Percentiles rank a stretch among this genome's conserved stretches.
Conservation (phyloP, 2,797 vertebrate genomes). For the Diplodus puntazzo region DNA sequence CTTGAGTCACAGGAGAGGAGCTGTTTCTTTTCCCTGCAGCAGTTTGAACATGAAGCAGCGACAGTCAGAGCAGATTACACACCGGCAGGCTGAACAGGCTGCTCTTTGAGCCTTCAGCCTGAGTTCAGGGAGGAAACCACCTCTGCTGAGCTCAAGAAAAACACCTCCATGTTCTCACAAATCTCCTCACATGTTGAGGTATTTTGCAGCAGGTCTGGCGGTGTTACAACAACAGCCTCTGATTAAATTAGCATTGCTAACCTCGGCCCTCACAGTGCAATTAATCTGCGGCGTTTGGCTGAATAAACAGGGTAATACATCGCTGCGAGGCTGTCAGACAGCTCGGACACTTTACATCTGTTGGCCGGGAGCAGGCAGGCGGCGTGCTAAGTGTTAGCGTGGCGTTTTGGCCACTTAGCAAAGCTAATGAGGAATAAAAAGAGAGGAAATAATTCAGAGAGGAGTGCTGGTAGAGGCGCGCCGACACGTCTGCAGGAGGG, state of each 20-base stretch:
- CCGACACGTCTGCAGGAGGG: slow-evolving; percentile 37
- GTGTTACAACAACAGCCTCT: slow-evolving; percentile 58
- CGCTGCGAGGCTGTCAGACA: slow-evolving; percentile 62
- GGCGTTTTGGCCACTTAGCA: slow-evolving; percentile 60
- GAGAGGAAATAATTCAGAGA: slow-evolving; percentile 53
- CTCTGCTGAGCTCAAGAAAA: slow-evolving; percentile 17
- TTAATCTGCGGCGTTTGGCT: slow-evolving; percentile 80
- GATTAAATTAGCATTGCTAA: slow-evolving; percentile 88
- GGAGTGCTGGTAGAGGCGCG: slow-evolving; percentile 26
- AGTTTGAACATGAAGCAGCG: slow-evolving; percentile 2
- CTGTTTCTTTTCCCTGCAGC: slow-evolving; percentile 9
- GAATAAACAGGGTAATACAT: slow-evolving; percentile 80
- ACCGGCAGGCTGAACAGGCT: not conserved
- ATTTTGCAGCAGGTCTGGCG: slow-evolving; percentile 45
- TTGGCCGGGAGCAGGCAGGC: slow-evolving; percentile 41
- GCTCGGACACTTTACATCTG: slow-evolving; percentile 73
- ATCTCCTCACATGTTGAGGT: slow-evolving; percentile 33
- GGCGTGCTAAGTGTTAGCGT: slow-evolving; percentile 56
- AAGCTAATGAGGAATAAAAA: slow-evolving; percentile 60
- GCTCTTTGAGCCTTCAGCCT: not conserved
- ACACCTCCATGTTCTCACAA: slow-evolving; percentile 24
- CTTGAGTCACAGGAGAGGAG: slow-evolving; percentile 5
- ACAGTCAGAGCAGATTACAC: slow-evolving; percentile 11
- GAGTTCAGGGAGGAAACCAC: not conserved
- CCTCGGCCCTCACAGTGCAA: slow-evolving; percentile 60